Percentiles rank a stretch among this genome's conserved stretches.
phyloP scores from a whole-genome alignment of 1,140 invertebrate genomes.

The Calosoma granatense region DNA sequence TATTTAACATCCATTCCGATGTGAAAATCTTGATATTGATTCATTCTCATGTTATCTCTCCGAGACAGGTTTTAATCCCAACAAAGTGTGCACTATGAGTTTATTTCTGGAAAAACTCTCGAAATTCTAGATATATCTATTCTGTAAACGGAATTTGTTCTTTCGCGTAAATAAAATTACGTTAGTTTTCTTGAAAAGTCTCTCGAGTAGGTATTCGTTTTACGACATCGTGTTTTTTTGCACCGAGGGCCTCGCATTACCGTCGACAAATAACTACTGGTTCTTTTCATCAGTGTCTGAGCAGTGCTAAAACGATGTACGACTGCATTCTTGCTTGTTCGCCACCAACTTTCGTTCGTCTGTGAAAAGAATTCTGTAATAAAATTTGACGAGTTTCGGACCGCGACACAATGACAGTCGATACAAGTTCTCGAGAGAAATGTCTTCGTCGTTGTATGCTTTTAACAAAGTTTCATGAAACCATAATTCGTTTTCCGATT shows the following conservation, averaged over 20 bases:
- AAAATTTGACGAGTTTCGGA: conserved; percentile 6
- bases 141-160: not conserved
- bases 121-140: too few species aligned
- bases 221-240: too few species aligned
- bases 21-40: too few species aligned
- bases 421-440: not conserved
- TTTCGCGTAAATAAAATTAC: not conserved
- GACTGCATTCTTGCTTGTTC: not conserved
- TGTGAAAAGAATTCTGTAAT: not conserved
- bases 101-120: too few species aligned
- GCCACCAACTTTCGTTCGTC: not conserved
- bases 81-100: too few species aligned
- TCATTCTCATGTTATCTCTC: too few species aligned
- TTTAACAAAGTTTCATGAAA: conserved; percentile 7
- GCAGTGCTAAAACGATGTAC: not conserved
- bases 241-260: too few species aligned
- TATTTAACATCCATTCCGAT: too few species aligned
- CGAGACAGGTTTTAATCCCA: too few species aligned
- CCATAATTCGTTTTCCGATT: conserved; percentile 9
- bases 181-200: not conserved
- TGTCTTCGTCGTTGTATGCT: not conserved
- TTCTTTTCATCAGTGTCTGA: not conserved
- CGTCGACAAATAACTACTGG: too few species aligned
- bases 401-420: not conserved
- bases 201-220: too few species aligned